Conservation (phyloP, 2,113 vertebrate species). For the Baryphthengus martii region DNA sequence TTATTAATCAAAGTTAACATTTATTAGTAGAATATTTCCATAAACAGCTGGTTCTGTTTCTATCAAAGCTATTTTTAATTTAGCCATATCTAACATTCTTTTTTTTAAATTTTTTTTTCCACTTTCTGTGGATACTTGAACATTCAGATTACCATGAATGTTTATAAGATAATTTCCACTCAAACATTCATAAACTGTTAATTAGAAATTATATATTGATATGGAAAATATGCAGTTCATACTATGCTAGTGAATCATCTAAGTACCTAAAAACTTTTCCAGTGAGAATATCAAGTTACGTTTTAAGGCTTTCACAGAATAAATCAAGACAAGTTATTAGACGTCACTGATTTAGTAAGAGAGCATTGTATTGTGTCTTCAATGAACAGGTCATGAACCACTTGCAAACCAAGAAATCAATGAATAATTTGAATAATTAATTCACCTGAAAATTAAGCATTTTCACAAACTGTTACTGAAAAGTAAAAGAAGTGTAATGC, state of each 20-base stretch:
- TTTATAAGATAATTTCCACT: not conserved
- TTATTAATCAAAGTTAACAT: not conserved
- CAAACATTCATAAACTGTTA: not conserved
- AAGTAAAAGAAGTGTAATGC: not conserved
- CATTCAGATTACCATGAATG: not conserved
- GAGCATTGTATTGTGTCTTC: not conserved
- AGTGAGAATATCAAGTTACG: not conserved
- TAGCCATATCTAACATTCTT: not conserved
- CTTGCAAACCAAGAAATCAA: not conserved
- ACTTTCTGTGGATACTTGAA: not conserved
- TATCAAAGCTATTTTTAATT: not conserved
- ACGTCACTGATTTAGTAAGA: not conserved
- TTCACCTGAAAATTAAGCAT: not conserved
- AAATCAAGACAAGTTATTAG: not conserved
- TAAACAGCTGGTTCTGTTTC: not conserved
- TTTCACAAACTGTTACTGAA: not conserved
- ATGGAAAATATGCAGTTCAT: not conserved
- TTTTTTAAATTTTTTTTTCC: too few relatives aligned
- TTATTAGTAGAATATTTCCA: not conserved
- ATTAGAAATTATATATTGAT: not conserved
- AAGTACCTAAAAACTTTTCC: not conserved
- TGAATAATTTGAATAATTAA: not conserved
- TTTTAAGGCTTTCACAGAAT: not conserved
- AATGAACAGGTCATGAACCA: not conserved
- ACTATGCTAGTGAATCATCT: not conserved